Base-by-base conservation (phyloP, 2,797 vertebrate species). In the Lutra lutra region DNA sequence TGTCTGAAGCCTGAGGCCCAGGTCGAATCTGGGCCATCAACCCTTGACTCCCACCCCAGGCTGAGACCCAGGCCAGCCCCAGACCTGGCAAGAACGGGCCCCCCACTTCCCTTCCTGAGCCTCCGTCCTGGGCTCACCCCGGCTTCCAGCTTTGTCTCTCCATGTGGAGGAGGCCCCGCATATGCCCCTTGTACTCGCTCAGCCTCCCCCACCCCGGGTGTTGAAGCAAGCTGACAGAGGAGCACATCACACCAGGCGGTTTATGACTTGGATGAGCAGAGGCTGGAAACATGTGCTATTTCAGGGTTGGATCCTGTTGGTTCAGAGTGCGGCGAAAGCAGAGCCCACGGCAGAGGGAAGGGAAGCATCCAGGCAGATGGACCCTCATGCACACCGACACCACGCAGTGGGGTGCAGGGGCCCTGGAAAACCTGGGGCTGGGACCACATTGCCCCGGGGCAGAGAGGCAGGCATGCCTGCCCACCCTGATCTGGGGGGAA, bases 261-360 rank as follows among this genome's bases (percentile, higher is more conserved):
- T 78, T 86, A 91, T 90, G 95, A 94, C 88, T 82, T 85, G 56
- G 92, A 78, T 7, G 14, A 64, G 68, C 60, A 88, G 79, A 88
- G 73, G 78, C 91, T 83, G 62, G 83, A 89, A 94, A 75, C 62
- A 38, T 29, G 64, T 9, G 56, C 91, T 96, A 56, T 96, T 89
- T 94, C 91, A 83, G 86, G 85, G 77, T 70, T 80, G 62, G 27
- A 58, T 70, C 79, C 86, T 60, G 40, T n/a, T 83, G 85, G 94
- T 82, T 83, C 48, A 86, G 80, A 60, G 68, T 5, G 4, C 0
- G 21, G 60, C 38, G 66, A 43, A 68, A 86, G 56, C 66, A 32
- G 51, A 73, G 23, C 43, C 56, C 70, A 62, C 3, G 25, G 68
- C 70, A 94, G 40, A 85, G 73, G 83, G 46, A 38, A 66, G 29